Evolutionary conservation across 2,888 invertebrate species (phyloP).

Genomic region (Macropis europaea): DNA sequence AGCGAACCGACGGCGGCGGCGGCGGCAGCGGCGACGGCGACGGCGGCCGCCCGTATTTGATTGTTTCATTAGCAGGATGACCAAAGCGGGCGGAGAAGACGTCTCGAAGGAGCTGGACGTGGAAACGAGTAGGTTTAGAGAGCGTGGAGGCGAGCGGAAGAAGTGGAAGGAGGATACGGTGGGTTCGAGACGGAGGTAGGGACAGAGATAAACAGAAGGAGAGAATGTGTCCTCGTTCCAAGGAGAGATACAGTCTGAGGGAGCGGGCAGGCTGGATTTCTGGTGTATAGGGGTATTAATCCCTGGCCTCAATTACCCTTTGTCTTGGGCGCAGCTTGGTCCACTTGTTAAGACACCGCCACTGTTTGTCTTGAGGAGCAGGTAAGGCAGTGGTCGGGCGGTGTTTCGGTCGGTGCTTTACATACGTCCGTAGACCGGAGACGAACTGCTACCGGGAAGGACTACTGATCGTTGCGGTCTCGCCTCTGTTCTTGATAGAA

Average conservation of each 20-base stretch:
- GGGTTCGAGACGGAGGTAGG: constrained; percentile 30
- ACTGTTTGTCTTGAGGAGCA: constrained; percentile 80
- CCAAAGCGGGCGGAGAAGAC: constrained; percentile 66
- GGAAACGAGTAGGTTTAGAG: constrained; percentile 36
- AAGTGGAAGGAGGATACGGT: constrained; percentile 46
- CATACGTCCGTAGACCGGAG: constrained; percentile 79
- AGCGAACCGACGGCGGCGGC: constrained; percentile 64
- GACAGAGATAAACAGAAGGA: constrained; percentile 38
- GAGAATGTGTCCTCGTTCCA: constrained; percentile 52
- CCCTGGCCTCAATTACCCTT: constrained; percentile 80
- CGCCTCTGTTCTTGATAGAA: constrained; percentile 66
- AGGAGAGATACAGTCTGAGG: constrained; percentile 68
- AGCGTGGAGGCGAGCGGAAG: constrained; percentile 57
- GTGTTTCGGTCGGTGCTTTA: constrained; percentile 78
- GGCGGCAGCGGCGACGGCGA: constrained; percentile 56
- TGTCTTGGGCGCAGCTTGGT: constrained; percentile 80
- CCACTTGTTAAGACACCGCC: constrained; percentile 80
- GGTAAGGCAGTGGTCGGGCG: constrained; percentile 69
- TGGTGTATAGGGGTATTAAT: constrained; percentile 80
- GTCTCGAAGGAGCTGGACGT: constrained; percentile 59
- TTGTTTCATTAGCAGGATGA: constrained; percentile 80
- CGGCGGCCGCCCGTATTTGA: constrained; percentile 77
- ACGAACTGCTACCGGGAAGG: constrained; percentile 77
- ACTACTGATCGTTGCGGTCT: constrained; percentile 79
- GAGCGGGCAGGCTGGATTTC: constrained; percentile 73